A percentile compares a stretch with the other conserved stretches of the same genome.
These are phyloP conservation scores for Smutsia temminckii DNA, from an alignment of 2,797 vertebrate genomes.

Conservation along the genomic window DNA sequence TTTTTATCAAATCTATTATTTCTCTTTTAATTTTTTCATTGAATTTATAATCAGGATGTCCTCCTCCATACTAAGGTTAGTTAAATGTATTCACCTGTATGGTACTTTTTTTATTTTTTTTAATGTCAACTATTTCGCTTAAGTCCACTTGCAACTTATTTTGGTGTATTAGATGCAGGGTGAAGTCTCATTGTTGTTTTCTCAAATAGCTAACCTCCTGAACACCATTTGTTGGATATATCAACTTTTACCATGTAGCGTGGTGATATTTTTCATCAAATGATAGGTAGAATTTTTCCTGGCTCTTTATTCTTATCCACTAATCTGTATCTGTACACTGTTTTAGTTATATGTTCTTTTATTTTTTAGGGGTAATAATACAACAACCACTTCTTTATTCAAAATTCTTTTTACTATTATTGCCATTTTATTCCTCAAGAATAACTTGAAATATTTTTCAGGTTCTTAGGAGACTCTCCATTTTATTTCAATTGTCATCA, in stretches of 20 bases:
- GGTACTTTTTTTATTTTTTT: background rate
- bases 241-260: background rate
- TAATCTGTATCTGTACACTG: background rate
- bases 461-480: background rate
- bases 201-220: background rate
- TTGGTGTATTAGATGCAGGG: background rate
- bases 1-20: background rate
- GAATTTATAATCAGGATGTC: background rate
- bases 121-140: background rate
- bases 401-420: background rate
- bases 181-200: background rate
- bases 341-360: background rate
- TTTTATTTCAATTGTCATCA: background rate
- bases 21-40: constrained; percentile 16
- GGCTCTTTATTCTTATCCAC: background rate
- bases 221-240: background rate
- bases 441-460: constrained; percentile 25
- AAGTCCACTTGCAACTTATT: background rate
- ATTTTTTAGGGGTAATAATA: background rate
- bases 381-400: background rate
- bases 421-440: background rate
- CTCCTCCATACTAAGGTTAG: background rate
- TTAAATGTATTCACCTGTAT: background rate
- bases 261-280: background rate
- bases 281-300: background rate